These are phyloP conservation scores for Centrocercus urophasianus DNA, from an alignment of 2,113 vertebrate genomes.

Conservation along the genomic window DNA sequence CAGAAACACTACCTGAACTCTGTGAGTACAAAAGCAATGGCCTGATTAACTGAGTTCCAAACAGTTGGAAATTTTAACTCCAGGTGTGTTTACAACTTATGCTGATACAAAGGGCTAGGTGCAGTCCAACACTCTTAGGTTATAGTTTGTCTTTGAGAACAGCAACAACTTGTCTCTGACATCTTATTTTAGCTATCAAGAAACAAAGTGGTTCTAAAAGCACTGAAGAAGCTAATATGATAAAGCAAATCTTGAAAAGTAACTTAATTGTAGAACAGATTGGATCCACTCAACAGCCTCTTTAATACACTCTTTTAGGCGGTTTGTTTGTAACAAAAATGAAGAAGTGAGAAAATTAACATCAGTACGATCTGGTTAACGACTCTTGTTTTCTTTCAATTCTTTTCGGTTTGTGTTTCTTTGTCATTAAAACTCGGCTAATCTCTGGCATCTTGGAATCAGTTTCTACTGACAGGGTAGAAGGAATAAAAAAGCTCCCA, in stretches of 20 bases:
- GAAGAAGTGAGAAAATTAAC: constrained; percentile 57
- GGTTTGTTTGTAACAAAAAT: constrained; percentile 4
- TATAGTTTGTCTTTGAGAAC: neutral
- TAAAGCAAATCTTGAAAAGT: neutral
- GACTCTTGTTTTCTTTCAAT: constrained; percentile 68
- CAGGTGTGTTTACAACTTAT: neutral
- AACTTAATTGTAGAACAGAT: neutral
- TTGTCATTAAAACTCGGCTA: constrained; percentile 61
- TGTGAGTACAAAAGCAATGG: neutral
- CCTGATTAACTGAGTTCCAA: neutral
- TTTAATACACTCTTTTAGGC: neutral
- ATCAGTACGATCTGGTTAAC: constrained; percentile 6
- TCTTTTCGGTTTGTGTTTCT: constrained; percentile 61
- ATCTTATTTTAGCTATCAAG: constrained; percentile 4
- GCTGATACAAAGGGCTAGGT: neutral
- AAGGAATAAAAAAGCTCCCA: constrained; percentile 56
- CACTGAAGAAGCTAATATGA: constrained; percentile 10
- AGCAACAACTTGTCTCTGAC: neutral
- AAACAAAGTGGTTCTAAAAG: neutral
- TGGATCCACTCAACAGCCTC: neutral
- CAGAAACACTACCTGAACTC: neutral
- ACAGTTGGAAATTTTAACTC: neutral
- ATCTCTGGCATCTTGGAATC: constrained; percentile 52
- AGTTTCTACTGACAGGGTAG: constrained; percentile 37
- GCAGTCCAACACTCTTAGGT: neutral